phyloP scores from a whole-genome alignment of 2,797 vertebrate species.

The Tympanoctomys barrerae region DNA sequence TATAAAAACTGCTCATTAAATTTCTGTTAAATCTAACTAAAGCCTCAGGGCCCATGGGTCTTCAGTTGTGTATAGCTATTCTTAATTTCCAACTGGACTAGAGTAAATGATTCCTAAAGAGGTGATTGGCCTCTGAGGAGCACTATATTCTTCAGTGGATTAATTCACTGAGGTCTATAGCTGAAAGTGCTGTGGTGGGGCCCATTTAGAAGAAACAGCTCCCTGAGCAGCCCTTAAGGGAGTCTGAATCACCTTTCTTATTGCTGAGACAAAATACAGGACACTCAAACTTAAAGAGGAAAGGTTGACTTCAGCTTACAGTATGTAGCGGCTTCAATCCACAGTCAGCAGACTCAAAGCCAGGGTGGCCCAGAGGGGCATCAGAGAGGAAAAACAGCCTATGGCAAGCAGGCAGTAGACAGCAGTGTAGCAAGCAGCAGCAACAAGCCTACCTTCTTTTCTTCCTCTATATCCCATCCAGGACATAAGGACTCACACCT shows the following conservation, averaged over 20 bases:
- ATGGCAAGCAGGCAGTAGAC: not conserved
- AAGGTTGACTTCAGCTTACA: not conserved
- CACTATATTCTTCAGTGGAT: not conserved
- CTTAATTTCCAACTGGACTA: not conserved
- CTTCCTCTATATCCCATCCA: not conserved
- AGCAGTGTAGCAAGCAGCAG: not conserved
- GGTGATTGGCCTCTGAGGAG: not conserved
- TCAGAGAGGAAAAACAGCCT: not conserved
- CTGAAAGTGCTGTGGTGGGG: not conserved
- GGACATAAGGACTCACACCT: not conserved
- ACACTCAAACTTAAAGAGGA: not conserved
- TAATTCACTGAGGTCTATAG: not conserved
- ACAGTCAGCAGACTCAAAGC: no score
- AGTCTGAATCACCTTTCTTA: not conserved
- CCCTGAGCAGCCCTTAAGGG: not conserved
- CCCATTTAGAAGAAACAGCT: not conserved
- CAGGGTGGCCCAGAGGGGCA: not conserved
- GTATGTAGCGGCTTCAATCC: not conserved
- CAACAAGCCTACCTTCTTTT: not conserved
- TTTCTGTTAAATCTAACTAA: not conserved
- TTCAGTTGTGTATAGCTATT: not conserved
- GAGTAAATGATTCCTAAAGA: not conserved
- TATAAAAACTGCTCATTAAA: not conserved
- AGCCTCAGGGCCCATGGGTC: not conserved
- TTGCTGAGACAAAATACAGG: not conserved